Base-by-base conservation (phyloP, 2,888 invertebrate species). In the Tyria jacobaeae region DNA sequence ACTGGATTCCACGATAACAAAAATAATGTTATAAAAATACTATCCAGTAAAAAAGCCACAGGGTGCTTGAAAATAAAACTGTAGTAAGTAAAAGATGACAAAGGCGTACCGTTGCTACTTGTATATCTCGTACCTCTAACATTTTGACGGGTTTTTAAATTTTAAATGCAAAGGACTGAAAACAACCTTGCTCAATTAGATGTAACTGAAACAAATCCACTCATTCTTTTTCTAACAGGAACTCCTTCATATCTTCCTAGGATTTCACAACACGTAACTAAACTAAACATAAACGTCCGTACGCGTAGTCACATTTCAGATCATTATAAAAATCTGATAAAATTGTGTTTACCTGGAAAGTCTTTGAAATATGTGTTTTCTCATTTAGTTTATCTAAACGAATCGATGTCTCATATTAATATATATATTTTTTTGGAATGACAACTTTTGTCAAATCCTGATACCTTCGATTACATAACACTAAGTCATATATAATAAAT, bases 1-100 rank as follows among this genome's bases (percentile, higher is more conserved):
- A 87, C 85, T 80, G 83, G 85, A 85, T 88, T 83, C 82, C 61
- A 70, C 70, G 75, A 75, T 82, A 83, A 82, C 78, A 84, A 85
- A 86, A 84, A 84, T 82, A 86, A 86, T 80, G 80, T 74, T 60
- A 57, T 60, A 60, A 71, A 79, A 27, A 56, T 68, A 79, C 76
- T 64, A 64, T 71, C 50, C 47, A 59, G 60, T 66, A 71, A 78
- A 71, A 71, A 74, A 70, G 64, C 50, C 60, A 62, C 48, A 49
- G 39, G 15, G 64, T 64, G 60, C 73, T 62, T 68, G 67, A 60
- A 73, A 64, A 73, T 76, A 73, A 68, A 68, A 73, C 60, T 55
- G 39, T 58, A 9, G 63, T 76, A 67, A 74, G 76, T 76, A 68
- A 74, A 73, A 76, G 48, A 76, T 73, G 63, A 58, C 55, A 55